phyloP scores from a whole-genome alignment of 2,888 invertebrate genomes.

The Torymus texanus region DNA sequence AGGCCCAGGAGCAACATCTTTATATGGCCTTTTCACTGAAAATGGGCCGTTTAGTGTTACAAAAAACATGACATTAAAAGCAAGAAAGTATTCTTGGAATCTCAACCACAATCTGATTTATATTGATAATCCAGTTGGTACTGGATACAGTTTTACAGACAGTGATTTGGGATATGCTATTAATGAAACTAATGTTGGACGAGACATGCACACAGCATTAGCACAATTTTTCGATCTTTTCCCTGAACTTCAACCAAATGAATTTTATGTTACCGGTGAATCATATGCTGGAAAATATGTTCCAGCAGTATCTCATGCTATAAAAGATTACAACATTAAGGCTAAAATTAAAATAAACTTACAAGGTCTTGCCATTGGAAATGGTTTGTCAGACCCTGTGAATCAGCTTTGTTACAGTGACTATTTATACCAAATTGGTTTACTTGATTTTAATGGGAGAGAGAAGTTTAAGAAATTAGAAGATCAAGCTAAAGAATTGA shows the following conservation, averaged over 20 bases:
- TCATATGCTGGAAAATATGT: constrained; percentile 90
- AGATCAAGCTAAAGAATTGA: constrained; percentile 78
- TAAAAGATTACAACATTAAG: constrained; percentile 80
- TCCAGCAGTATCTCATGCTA: constrained; percentile 86
- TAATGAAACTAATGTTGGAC: constrained; percentile 87
- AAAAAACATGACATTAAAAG: constrained; percentile 75
- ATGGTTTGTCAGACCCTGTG: constrained; percentile 87
- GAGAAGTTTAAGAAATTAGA: constrained; percentile 80
- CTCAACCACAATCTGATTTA: constrained; percentile 87
- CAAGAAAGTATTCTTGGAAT: constrained; percentile 88
- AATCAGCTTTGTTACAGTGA: constrained; percentile 87
- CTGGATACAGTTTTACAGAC: constrained; percentile 93
- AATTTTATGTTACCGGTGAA: constrained; percentile 93
- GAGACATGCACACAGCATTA: constrained; percentile 85
- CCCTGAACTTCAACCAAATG: constrained; percentile 83
- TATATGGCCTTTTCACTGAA: constrained; percentile 89
- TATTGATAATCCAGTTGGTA: constrained; percentile 95
- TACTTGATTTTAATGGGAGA: constrained; percentile 81
- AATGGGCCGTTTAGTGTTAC: constrained; percentile 85
- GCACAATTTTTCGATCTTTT: constrained; percentile 91
- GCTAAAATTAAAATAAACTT: constrained; percentile 82
- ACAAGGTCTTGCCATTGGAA: constrained; percentile 85
- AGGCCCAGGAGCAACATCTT: constrained; percentile 88
- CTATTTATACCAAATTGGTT: constrained; percentile 87
- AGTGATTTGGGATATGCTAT: constrained; percentile 85